Conservation (phyloP, 1,140 invertebrate species). For the Chrysoperla carnea region DNA sequence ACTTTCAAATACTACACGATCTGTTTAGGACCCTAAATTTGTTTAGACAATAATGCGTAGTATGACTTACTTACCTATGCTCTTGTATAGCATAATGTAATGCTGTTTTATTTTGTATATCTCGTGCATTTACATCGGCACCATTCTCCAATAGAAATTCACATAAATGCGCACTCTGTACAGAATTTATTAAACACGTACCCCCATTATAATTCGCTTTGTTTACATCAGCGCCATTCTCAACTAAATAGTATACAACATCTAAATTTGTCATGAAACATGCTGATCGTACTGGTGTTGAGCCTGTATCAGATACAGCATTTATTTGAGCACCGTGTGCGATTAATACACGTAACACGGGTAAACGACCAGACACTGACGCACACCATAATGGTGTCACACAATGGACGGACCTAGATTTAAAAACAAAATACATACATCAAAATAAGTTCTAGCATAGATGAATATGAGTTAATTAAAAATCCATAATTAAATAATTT, state of each 20-base stretch:
- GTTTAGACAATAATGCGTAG: too few relatives aligned
- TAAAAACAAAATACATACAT: neutral
- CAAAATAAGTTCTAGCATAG: neutral
- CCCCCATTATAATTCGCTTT: constrained; percentile 82
- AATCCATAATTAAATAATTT: neutral
- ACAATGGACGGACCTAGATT: constrained; percentile 45
- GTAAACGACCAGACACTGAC: constrained; percentile 67
- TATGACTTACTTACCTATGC: constrained; percentile 31
- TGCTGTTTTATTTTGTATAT: constrained; percentile 82
- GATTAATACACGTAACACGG: constrained; percentile 61
- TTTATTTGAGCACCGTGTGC: constrained; percentile 66
- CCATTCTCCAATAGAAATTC: constrained; percentile 59
- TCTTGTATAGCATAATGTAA: constrained; percentile 89
- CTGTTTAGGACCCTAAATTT: too few relatives aligned
- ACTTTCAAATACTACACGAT: too few relatives aligned
- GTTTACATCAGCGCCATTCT: constrained; percentile 70
- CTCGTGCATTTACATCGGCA: constrained; percentile 68
- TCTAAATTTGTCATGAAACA: constrained; percentile 88
- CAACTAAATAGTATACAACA: constrained; percentile 60
- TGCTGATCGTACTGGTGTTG: constrained; percentile 74
- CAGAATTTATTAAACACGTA: constrained; percentile 85
- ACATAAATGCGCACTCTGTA: constrained; percentile 70
- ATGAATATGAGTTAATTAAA: too few relatives aligned
- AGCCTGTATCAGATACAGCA: constrained; percentile 72
- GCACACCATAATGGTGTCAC: constrained; percentile 89